Evolutionary conservation across 1,140 invertebrate species (phyloP).

Genomic region (Zaprionus inermis): DNA sequence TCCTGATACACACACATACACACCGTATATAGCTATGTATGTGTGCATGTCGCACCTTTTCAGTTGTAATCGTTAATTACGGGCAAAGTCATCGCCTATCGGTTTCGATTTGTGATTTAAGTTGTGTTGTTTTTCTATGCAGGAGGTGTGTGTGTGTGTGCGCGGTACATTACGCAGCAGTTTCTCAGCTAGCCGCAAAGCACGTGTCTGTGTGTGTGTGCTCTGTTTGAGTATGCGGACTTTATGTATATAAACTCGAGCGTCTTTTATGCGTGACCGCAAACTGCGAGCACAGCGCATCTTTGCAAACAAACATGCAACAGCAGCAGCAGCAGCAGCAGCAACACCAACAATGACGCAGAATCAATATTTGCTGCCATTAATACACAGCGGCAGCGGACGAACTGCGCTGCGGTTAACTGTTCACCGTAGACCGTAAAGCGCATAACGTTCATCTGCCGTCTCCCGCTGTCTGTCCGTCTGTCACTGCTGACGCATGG

Average conservation of each 20-base stretch:
- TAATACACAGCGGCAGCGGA: conserved; percentile 29
- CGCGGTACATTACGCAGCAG: conserved; percentile 7
- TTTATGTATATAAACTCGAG: conserved; percentile 35
- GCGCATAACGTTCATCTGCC: neutral
- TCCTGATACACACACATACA: too few relatives aligned
- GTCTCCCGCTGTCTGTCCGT: neutral
- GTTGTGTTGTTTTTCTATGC: neutral
- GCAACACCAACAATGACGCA: conserved; percentile 4
- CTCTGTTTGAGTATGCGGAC: conserved; percentile 4
- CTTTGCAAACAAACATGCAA: conserved; percentile 39
- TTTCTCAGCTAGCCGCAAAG: conserved; percentile 17
- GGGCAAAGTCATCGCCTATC: neutral
- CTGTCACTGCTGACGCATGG: conserved; percentile 29
- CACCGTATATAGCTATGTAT: too few relatives aligned
- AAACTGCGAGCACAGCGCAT: conserved; percentile 34
- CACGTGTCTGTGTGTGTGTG: conserved; percentile 8
- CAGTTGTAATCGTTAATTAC: neutral
- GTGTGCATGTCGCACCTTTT: too few relatives aligned
- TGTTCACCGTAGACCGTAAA: conserved; percentile 21
- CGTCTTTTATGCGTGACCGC: conserved; percentile 46
- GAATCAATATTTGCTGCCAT: conserved; percentile 57
- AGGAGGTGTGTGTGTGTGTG: neutral
- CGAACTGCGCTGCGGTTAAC: conserved; percentile 41
- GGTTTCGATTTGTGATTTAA: neutral
- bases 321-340: conserved; percentile 7